Evolutionary conservation across 2,113 vertebrate genomes (phyloP), one percentile per base, ranked within the genome.

Genomic region (Rhombomys opimus): DNA sequence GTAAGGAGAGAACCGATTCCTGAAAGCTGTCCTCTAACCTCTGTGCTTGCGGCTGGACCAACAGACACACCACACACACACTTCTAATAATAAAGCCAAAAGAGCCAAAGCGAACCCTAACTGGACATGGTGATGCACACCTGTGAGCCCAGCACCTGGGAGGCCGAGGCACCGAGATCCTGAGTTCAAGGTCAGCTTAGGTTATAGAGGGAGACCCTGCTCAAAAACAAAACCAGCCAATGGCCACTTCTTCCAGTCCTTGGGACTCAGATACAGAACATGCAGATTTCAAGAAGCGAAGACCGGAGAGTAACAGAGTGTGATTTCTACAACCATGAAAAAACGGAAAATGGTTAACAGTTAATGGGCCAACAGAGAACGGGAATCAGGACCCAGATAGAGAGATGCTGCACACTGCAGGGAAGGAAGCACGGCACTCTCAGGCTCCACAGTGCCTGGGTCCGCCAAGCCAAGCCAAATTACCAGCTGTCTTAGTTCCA

Each of bases 301-400:
- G 67, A 77, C 65, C 57, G 35, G 97, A 63, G 12, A 67, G 54
- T 46, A 46, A 32, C 0, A 0, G 18, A 32, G 59, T 85, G 88
- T 38, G 67, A 63, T 27, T 97, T 89, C 95, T 46, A 72, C 77
- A 73, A 50, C 50, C 86, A 78, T 72, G 46, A 41, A 87, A 76
- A 57, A 50, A 35, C 65, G 59, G 63, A 63, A 76, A 76, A 54
- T 20, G 14, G 46, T 80, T 41, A 12, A 41, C 38, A 20, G 73
- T 75, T 61, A n/a, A 88, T 68, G 41, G 57, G 67, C 57, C 88
- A 90, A 59, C 73, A 81, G 41, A 41, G 87, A 76, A 73, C 1
- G 0, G 1, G 38, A 92, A 2, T 77, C 20, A 46, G 30, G 59
- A 13, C 27, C 41, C 61, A 90, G 68, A 61, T 4, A 67, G 67